phyloP scores from a whole-genome alignment of 2,113 vertebrate genomes.

The Archilochus colubris region DNA sequence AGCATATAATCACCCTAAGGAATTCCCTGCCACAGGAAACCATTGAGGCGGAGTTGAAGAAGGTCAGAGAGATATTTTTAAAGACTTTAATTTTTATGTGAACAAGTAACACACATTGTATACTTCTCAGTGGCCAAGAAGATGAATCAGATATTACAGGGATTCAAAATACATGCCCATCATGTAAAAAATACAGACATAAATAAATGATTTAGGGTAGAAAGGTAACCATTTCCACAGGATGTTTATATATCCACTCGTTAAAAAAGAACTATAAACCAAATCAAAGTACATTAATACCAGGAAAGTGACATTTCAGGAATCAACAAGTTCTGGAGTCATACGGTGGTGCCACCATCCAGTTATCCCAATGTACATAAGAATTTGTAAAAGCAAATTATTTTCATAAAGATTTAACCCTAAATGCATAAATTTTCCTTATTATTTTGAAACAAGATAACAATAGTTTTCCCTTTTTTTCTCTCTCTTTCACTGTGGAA shows the following conservation, averaged over 20 bases:
- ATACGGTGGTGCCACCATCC: neutral
- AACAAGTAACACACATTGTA: neutral
- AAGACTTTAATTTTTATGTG: neutral
- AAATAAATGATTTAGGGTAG: neutral
- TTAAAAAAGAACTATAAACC: neutral
- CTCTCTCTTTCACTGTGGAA: neutral
- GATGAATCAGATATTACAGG: neutral
- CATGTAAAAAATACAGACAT: neutral
- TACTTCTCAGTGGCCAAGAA: neutral
- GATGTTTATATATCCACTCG: neutral
- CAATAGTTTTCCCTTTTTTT: neutral
- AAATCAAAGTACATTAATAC: neutral
- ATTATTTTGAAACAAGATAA: neutral
- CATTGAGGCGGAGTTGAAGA: conserved; percentile 19
- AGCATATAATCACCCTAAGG: conserved; percentile 53
- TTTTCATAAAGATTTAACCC: neutral
- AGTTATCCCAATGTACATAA: rapidly evolving
- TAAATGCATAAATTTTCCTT: neutral
- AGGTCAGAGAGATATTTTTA: conserved; percentile 56
- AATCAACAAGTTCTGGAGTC: neutral
- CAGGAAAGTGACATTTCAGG: neutral
- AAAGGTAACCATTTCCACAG: neutral
- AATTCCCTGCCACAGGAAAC: conserved; percentile 60
- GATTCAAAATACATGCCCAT: neutral
- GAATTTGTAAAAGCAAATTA: neutral